These are phyloP conservation scores for Tachina lurida DNA, from an alignment of 2,888 invertebrate species.

Conservation along the genomic window DNA sequence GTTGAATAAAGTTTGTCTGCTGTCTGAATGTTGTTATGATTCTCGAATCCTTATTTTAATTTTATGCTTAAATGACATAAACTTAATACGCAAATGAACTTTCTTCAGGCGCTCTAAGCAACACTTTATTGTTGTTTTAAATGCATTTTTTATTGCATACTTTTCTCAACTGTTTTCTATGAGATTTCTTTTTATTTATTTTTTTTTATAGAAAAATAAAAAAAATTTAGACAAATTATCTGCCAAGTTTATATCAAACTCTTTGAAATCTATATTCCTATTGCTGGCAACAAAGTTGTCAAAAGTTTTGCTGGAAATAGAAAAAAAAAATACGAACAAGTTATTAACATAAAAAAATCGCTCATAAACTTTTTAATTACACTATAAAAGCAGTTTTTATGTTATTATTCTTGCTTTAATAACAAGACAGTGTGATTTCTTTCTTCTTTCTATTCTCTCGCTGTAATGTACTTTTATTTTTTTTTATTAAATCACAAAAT, in stretches of 20 bases:
- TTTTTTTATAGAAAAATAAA: neutral
- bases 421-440: conserved; percentile 3
- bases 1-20: no score
- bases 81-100: no score
- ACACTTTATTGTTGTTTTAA: no score
- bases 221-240: neutral
- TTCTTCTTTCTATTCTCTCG: neutral
- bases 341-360: neutral
- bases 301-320: neutral
- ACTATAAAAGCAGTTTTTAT: conserved; percentile 35
- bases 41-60: no score
- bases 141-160: neutral
- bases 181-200: neutral
- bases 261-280: neutral
- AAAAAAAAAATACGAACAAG: neutral
- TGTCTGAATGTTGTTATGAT: no score
- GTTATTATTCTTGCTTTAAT: conserved; percentile 32
- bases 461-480: neutral
- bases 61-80: no score
- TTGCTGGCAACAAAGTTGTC: conserved; percentile 8
- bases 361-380: conserved; percentile 60
- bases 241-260: neutral
- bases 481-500: conserved; percentile 17
- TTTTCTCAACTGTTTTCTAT: neutral
- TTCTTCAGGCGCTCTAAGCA: no score